phyloP scores from a whole-genome alignment of 2,113 vertebrate genomes.

The Turnix velox region DNA sequence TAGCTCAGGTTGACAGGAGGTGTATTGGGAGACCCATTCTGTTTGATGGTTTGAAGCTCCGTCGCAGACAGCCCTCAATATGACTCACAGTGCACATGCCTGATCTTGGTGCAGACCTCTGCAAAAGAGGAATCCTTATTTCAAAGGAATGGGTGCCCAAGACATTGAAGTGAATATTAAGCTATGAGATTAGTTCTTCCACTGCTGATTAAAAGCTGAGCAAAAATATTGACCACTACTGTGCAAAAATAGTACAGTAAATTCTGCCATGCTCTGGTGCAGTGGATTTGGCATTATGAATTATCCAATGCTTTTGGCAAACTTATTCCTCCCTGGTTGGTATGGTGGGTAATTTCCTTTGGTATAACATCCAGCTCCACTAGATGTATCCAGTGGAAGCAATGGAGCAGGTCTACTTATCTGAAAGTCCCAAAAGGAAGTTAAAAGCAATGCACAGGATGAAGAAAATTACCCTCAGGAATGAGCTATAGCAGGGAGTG shows the following conservation, averaged over 20 bases:
- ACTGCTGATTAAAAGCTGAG: neutral
- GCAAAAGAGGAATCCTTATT: neutral
- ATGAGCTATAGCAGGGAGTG: rapidly evolving
- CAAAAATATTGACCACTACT: neutral
- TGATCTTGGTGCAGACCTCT: neutral
- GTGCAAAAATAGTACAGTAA: neutral
- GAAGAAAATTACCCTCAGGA: neutral
- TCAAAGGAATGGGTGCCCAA: neutral
- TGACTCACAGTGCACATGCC: neutral
- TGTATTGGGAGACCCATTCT: neutral
- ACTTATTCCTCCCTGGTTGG: neutral
- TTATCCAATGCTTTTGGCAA: neutral
- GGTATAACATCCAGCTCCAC: neutral
- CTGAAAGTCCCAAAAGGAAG: neutral
- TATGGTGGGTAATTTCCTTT: neutral
- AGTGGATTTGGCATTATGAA: neutral
- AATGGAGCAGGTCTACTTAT: neutral
- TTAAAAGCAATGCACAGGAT: rapidly evolving
- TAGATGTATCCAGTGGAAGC: neutral
- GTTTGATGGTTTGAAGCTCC: neutral
- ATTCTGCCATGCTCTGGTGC: neutral
- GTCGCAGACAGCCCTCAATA: rapidly evolving
- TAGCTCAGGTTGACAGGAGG: neutral
- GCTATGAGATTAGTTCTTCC: neutral
- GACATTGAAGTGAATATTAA: neutral